Conservation (phyloP, 2,797 vertebrate species). For the Phrynocephalus forsythii region DNA sequence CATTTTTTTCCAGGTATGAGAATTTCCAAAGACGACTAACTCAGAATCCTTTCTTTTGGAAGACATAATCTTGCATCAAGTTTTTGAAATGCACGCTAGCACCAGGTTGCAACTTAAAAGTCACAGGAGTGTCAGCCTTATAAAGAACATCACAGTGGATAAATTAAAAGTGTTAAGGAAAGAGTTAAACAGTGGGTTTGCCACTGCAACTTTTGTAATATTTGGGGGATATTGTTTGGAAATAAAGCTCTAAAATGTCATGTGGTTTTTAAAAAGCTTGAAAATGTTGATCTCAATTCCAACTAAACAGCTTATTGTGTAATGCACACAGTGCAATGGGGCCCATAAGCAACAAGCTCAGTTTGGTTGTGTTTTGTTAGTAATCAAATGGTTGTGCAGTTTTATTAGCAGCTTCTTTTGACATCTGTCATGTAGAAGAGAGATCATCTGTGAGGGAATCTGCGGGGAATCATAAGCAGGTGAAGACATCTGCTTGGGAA, state of each 20-base stretch:
- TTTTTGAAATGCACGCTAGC: conserved; percentile 51
- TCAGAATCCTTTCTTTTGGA: conserved; percentile 98
- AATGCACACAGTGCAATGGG: not conserved
- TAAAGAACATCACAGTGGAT: conserved; percentile 48
- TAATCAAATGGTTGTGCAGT: not conserved
- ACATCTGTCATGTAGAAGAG: not conserved
- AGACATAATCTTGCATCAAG: conserved; percentile 79
- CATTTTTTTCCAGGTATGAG: conserved; percentile 84
- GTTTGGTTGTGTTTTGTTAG: not conserved
- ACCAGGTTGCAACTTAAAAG: conserved; percentile 51
- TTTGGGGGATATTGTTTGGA: conserved; percentile 71
- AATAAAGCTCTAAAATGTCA: conserved; percentile 62
- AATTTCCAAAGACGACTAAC: conserved; percentile 92
- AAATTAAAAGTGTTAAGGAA: conserved; percentile 61
- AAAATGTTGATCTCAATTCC: conserved; percentile 31
- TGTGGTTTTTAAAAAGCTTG: conserved; percentile 4
- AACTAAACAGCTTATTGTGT: not conserved
- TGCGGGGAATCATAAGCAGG: no score
- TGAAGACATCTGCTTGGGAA: no score
- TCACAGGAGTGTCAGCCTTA: conserved; percentile 28
- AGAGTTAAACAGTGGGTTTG: conserved; percentile 18
- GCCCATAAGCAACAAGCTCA: not conserved
- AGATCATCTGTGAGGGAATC: no score
- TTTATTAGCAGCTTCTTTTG: not conserved
- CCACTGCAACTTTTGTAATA: conserved; percentile 67